Base-by-base conservation (phyloP, 2,888 invertebrate species). In the Barypeithes pellucidus region DNA sequence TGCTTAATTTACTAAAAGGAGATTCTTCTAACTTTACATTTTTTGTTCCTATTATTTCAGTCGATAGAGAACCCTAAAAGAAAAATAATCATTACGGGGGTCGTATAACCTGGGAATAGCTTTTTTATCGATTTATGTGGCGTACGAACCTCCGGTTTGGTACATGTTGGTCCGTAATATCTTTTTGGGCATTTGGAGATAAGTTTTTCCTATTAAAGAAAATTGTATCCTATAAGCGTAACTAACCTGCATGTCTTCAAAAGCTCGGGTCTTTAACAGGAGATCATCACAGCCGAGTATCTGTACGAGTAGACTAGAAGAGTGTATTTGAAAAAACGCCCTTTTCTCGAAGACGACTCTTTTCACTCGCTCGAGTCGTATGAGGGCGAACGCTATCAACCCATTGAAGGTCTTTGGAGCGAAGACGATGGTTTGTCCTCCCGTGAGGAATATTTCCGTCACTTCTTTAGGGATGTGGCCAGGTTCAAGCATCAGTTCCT, bases 1-100 rank as follows among this genome's bases (percentile, higher is more conserved):
- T 88, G 57, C 90, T 87, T 33, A 93, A 87, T 88, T 92, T 91
- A 39, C 91, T 91, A 81, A 93, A 93, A 0, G 92, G 89, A 57
- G 88, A 88, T 18, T 89, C 88, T 79, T 90, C 90, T 75, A 93
- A 87, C 18, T 88, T 87, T 12, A 92, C 91, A 79, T 87, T 86
- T 69, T 87, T 86, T 81, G 91, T 90, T 74, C 89, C 86, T 62
- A 87, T 86, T 80, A 93, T 89, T 74, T 88, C 88, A 39, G 90
- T 89, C 67, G 90, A 89, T 67, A 93, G 86, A 39, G 92, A 90
- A 70, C 92, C 91, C 89, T 85, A 77, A 18, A n/a, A 41, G 20
- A 22, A 18, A 3, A 47, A 36, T 2, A 52, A 52, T 24, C n/a
- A 52, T 4, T 14, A 12, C 11, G 33, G 8, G 8, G 8, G 33